phyloP scores from a whole-genome alignment of 2,113 vertebrate genomes.

The Podarcis muralis region DNA sequence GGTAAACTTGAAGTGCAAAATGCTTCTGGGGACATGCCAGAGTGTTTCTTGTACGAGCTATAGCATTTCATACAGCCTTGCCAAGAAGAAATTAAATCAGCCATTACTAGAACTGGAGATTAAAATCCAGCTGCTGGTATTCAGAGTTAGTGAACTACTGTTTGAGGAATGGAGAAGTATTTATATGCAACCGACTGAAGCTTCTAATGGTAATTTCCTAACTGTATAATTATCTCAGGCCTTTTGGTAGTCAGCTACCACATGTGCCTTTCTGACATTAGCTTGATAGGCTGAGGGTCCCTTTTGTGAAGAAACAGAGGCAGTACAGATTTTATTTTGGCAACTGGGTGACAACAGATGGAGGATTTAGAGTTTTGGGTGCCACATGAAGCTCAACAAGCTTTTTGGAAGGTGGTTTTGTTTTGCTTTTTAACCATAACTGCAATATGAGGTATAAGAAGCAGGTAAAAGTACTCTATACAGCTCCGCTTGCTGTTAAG shows the following conservation, averaged over 20 bases:
- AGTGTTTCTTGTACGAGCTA: slow-evolving; percentile 50
- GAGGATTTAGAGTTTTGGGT: neutral
- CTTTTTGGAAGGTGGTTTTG: slow-evolving; percentile 15
- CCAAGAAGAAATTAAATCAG: slow-evolving; percentile 50
- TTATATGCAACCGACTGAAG: slow-evolving; percentile 48
- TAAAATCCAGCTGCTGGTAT: slow-evolving; percentile 46
- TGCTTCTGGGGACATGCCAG: slow-evolving; percentile 40
- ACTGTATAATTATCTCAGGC: slow-evolving; percentile 36
- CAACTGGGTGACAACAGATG: slow-evolving; percentile 32
- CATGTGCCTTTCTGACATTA: slow-evolving; percentile 48
- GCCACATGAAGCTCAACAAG: neutral
- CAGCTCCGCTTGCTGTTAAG: neutral
- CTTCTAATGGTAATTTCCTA: slow-evolving; percentile 55
- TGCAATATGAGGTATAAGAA: slow-evolving; percentile 3
- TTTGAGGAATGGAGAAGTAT: slow-evolving; percentile 20
- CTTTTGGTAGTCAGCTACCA: slow-evolving; percentile 36
- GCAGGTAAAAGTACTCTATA: neutral
- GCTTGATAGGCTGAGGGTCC: slow-evolving; percentile 41
- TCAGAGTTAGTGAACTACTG: neutral
- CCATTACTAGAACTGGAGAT: slow-evolving; percentile 37
- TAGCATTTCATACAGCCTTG: slow-evolving; percentile 45
- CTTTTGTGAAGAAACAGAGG: slow-evolving; percentile 39
- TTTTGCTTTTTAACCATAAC: slow-evolving; percentile 20
- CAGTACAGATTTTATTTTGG: slow-evolving; percentile 26
- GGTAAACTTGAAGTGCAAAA: slow-evolving; percentile 54